Evolutionary conservation across 2,888 invertebrate species (phyloP), one percentile per base, ranked within the genome.

Genomic region (Rhingia rostrata): DNA sequence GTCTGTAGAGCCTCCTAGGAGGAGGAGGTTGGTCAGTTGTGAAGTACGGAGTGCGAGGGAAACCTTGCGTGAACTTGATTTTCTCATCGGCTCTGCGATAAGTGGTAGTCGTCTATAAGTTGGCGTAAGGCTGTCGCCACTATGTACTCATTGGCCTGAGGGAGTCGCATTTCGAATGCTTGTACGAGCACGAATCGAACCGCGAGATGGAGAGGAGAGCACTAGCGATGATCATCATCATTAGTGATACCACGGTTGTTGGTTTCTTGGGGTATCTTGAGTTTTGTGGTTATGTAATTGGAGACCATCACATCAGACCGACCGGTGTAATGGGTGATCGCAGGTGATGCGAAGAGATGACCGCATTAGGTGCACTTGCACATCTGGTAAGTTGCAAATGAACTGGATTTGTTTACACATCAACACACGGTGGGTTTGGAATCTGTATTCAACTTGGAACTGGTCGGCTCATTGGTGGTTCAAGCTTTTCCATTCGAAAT

Each of bases 71-170:
- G 84, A 80, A 84, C 84, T 80, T 84, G 84, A 75, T 84, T 79
- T 70, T 84, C 53, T 60, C 73, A 78, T 73, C 53, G 54, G 30
- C 45, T 54, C 45, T 30, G 32, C n/a, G 49, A 43, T 54, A 60
- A 63, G 9, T 66, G 64, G 69, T 67, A 58, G 58, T 61, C 56
- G 58, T 61, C 56, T 58, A 47, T 81, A 9, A 60, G 60, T 58
- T 74, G 64, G 83, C 83, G 83, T 78, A 83, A 83, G 73, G 63
- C 78, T 69, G 78, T 64, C 73, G 72, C 69, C 81, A 64, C 60
- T 10, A 37, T 12, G 22, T 22, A 22, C 22, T 51, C 30, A 53
- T 9, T 4, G 66, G 14, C 14, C 53, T 10, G 78, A 58, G 66
- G 72, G 77, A 77, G 72, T 73, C 66, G 35, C 32, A 51, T 73